Base-by-base conservation (phyloP, 2,888 invertebrate genomes). In the Blastobasis adustella region DNA sequence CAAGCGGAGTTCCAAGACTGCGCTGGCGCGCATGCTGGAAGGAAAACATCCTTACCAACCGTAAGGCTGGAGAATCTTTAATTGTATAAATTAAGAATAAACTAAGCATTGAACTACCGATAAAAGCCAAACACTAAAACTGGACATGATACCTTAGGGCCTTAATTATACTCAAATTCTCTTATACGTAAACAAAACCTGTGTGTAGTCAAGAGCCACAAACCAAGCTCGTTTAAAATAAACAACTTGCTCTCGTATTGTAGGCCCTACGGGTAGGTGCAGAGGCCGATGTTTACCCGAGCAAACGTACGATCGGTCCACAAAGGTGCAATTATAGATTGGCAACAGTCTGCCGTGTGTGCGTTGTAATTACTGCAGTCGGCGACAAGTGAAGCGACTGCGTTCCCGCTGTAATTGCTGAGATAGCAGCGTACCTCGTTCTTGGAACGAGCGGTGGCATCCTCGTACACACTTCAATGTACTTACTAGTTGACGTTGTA, bases 1-100 rank as follows among this genome's bases (percentile, higher is more conserved):
- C 37, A 87, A 88, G 57, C 73, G 86, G 1, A 76, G 78, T 49
- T 83, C 86, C 0, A 87, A 86, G 58, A 71, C 83, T 5, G 85
- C 82, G 0, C 64, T 86, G 6, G 84, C 87, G 0, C 68, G 76
- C 6, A 72, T 85, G 68, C 71, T 86, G 69, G 80, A 80, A 53
- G 79, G 73, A 37, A 85, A 81, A 59, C 79, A 79, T 56, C 73
- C 76, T 1, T 76, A 73, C 54, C 72, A 71, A 9, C 63, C 66
- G 85, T 85, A 71, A 80, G 80, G 37, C 23, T 23, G 23, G 23
- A 23, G 23, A 23, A 23, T 2, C 23, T 23, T 23, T 23, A 23
- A 23, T 23, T 23, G 23, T 23, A 23, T 23, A 23, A 3, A 1
- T 23, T 40, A 40, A 40, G 4, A 40, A 40, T 40, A 40, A 23